Percentiles rank a stretch among this genome's conserved stretches.
phyloP scores from a whole-genome alignment of 1,140 invertebrate species.

The Platorchestia sp. region DNA sequence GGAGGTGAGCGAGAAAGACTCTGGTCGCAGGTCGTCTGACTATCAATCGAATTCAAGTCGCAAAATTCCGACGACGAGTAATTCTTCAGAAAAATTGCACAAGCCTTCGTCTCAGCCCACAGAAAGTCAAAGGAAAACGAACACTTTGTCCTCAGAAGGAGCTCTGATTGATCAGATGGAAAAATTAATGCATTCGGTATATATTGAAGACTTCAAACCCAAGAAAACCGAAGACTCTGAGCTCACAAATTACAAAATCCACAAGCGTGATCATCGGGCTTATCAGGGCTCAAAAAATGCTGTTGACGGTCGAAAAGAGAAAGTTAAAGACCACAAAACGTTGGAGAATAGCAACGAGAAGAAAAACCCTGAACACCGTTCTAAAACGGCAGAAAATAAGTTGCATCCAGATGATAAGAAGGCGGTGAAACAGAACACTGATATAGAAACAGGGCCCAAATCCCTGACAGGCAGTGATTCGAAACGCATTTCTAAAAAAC shows the following conservation, averaged over 20 bases:
- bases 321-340: background rate
- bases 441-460: background rate
- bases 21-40: background rate
- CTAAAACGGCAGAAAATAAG: background rate
- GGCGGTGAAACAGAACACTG: background rate
- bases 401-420: background rate
- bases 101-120: slow-evolving; percentile 8
- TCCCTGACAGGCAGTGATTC: background rate
- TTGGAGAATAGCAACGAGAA: background rate
- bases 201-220: background rate
- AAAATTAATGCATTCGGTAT: slow-evolving; percentile 24
- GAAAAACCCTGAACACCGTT: background rate
- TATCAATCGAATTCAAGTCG: slow-evolving; percentile 32
- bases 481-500: background rate
- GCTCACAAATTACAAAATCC: background rate
- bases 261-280: background rate
- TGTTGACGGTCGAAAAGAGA: background rate
- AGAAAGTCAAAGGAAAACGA: background rate
- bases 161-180: background rate
- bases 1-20: background rate
- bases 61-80: background rate
- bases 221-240: background rate
- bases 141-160: background rate
- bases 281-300: background rate
- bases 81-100: slow-evolving; percentile 26